phyloP scores from a whole-genome alignment of 35 echinoderm and acorn worm species.

The Hemicentrotus pulcherrimus region DNA sequence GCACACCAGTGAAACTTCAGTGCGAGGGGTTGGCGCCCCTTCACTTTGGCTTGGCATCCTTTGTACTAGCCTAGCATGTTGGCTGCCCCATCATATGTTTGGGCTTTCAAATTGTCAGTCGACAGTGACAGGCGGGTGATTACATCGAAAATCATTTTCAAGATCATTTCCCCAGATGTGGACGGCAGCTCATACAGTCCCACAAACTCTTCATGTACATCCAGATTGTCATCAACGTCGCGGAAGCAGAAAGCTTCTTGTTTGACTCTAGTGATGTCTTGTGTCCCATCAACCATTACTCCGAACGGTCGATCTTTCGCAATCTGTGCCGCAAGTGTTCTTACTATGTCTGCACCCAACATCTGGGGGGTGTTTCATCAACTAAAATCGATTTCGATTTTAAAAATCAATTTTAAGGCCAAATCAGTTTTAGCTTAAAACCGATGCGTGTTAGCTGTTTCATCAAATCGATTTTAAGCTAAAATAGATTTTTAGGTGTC shows the following conservation, averaged over 20 bases:
- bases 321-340: background rate
- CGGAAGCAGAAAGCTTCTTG: slow-evolving; percentile 56
- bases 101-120: slow-evolving; percentile 44
- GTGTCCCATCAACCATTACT: slow-evolving; percentile 65
- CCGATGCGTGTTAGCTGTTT: too few species aligned
- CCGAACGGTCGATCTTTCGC: background rate
- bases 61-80: slow-evolving; percentile 66
- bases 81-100: slow-evolving; percentile 69
- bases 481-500: too few species aligned
- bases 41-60: slow-evolving; percentile 69
- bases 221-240: slow-evolving; percentile 9
- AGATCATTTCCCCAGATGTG: slow-evolving; percentile 40
- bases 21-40: slow-evolving; percentile 56
- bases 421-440: too few species aligned
- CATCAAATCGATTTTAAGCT: too few species aligned
- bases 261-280: slow-evolving; percentile 50
- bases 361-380: too few species aligned
- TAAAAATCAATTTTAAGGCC: too few species aligned
- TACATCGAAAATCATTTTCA: background rate
- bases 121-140: slow-evolving; percentile 47
- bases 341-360: background rate
- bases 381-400: too few species aligned
- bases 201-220: too few species aligned
- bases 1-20: slow-evolving; percentile 62
- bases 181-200: slow-evolving; percentile 35